Evolutionary conservation across 2,888 invertebrate genomes (phyloP).

Genomic region (Leptopilina syphax): DNA sequence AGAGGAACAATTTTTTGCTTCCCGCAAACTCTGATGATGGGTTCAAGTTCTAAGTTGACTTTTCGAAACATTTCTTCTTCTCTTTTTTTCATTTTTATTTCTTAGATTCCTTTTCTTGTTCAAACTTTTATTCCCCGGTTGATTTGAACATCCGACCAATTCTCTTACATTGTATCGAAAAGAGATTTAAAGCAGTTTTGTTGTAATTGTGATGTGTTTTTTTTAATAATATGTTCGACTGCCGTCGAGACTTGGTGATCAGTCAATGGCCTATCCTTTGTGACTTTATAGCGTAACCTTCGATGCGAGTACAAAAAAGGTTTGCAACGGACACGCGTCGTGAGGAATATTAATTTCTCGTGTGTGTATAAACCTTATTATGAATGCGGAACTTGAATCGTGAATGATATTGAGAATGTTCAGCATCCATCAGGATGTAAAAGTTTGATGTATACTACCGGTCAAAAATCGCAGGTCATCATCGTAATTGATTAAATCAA

Average conservation of each 20-base stretch:
- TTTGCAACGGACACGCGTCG: slow-evolving; percentile 64
- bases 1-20: background rate
- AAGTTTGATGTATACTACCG: slow-evolving; percentile 8
- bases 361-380: background rate
- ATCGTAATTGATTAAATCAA: background rate
- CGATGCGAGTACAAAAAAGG: slow-evolving; percentile 60
- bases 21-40: background rate
- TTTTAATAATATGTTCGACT: background rate
- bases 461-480: background rate
- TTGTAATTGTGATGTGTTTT: no score
- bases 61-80: background rate
- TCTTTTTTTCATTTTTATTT: background rate
- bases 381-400: background rate
- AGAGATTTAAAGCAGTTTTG: no score
- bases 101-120: no score
- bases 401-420: slow-evolving; percentile 10
- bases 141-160: no score
- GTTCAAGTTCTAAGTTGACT: background rate
- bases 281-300: slow-evolving; percentile 54
- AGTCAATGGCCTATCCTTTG: slow-evolving; percentile 67
- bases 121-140: no score
- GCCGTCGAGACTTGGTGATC: slow-evolving; percentile 39
- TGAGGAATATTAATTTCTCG: slow-evolving; percentile 23
- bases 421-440: slow-evolving; percentile 11
- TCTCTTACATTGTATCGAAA: no score